phyloP scores from a whole-genome alignment of 2,888 invertebrate species.

The Callyntrura sp. region DNA sequence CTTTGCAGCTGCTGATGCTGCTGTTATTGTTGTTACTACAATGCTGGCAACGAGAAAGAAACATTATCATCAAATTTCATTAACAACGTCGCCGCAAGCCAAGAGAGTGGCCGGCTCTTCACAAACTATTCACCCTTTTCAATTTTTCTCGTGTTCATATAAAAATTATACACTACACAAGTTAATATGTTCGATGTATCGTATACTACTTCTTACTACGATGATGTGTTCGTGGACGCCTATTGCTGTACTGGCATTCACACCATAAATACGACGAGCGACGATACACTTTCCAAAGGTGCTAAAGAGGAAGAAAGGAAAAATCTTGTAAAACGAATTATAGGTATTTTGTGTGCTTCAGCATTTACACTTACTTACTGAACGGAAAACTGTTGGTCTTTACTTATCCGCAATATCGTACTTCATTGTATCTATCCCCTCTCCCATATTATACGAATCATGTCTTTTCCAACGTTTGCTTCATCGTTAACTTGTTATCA shows the following conservation, averaged over 20 bases:
- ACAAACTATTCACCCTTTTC: constrained; percentile 41
- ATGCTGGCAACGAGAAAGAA: constrained; percentile 21
- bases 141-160: not conserved
- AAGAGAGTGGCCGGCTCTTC: constrained; percentile 60
- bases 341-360: too few species aligned
- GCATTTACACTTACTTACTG: too few species aligned
- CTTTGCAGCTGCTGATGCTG: constrained; percentile 9
- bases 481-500: constrained; percentile 45
- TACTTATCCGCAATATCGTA: too few species aligned
- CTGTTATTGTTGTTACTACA: too few species aligned
- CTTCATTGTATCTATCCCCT: too few species aligned
- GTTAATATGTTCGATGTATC: too few species aligned
- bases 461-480: not conserved
- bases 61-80: constrained; percentile 65
- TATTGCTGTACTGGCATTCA: too few species aligned
- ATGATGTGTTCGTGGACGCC: too few species aligned
- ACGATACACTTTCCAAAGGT: constrained; percentile 17
- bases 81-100: constrained; percentile 63
- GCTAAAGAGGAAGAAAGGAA: constrained; percentile 5
- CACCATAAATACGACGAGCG: too few species aligned
- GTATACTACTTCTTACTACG: too few species aligned
- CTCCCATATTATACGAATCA: not conserved
- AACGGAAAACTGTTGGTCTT: not conserved
- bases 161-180: not conserved
- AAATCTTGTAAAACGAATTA: not conserved